phyloP scores from a whole-genome alignment of 2,888 invertebrate genomes.

The Eustalomyia histrio region DNA sequence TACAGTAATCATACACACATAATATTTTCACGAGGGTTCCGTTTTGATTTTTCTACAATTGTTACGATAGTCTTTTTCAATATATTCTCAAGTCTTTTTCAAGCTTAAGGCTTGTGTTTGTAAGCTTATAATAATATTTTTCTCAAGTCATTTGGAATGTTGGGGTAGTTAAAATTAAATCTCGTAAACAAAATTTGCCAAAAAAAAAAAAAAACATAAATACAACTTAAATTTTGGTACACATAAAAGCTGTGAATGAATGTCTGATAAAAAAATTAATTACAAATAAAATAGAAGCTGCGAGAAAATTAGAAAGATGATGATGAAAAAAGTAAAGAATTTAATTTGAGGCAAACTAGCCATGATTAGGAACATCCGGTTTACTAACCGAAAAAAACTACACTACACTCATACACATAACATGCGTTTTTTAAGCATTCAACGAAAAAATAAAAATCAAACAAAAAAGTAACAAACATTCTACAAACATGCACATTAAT shows the following conservation, averaged over 20 bases:
- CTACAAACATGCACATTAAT: conserved; percentile 29
- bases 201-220: conserved; percentile 7
- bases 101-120: no score
- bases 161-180: conserved; percentile 33
- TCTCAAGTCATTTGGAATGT: no score
- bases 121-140: no score
- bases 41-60: no score
- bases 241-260: conserved; percentile 46
- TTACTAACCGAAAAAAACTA: conserved; percentile 78
- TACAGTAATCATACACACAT: no score
- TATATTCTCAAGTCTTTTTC: no score
- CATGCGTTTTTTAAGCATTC: conserved; percentile 51
- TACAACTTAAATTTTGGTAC: neutral
- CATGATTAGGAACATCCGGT: conserved; percentile 79
- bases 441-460: conserved; percentile 39
- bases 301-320: conserved; percentile 43
- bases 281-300: conserved; percentile 24
- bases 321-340: conserved; percentile 70
- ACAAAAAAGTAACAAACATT: conserved; percentile 18
- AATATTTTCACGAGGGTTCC: no score
- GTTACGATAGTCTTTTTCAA: no score
- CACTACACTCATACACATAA: conserved; percentile 21
- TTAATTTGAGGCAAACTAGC: conserved; percentile 79
- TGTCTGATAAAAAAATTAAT: conserved; percentile 28
- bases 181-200: conserved; percentile 3